Conservation (phyloP, 2,888 invertebrate species). For the Aporophyla nigra region DNA sequence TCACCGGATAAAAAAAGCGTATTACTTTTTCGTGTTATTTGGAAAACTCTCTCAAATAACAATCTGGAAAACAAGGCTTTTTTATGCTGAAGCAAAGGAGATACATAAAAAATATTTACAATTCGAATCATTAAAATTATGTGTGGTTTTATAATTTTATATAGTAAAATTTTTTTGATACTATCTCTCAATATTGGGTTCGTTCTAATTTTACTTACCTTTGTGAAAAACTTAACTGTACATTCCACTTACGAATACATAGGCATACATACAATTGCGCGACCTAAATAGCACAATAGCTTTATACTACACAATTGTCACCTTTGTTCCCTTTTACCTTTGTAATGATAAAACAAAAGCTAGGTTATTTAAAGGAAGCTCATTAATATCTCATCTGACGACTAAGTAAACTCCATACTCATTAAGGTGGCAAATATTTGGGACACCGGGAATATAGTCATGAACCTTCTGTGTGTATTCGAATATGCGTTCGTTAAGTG, state of each 20-base stretch:
- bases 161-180: background rate
- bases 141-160: background rate
- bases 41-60: background rate
- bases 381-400: background rate
- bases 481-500: no score
- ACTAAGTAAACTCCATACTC: background rate
- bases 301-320: background rate
- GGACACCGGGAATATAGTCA: background rate
- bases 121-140: background rate
- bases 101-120: background rate
- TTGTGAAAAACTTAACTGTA: background rate
- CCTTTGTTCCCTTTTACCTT: conserved; percentile 5
- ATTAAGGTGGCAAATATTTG: background rate
- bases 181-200: background rate
- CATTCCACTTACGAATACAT: background rate
- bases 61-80: background rate
- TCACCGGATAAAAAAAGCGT: background rate
- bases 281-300: background rate
- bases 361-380: background rate
- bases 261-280: background rate
- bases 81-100: background rate
- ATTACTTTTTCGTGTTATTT: background rate
- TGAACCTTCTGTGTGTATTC: background rate
- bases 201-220: background rate
- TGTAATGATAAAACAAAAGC: conserved; percentile 9